Evolutionary conservation across 2,888 invertebrate genomes (phyloP).

Genomic region (Cephus pygmeus): DNA sequence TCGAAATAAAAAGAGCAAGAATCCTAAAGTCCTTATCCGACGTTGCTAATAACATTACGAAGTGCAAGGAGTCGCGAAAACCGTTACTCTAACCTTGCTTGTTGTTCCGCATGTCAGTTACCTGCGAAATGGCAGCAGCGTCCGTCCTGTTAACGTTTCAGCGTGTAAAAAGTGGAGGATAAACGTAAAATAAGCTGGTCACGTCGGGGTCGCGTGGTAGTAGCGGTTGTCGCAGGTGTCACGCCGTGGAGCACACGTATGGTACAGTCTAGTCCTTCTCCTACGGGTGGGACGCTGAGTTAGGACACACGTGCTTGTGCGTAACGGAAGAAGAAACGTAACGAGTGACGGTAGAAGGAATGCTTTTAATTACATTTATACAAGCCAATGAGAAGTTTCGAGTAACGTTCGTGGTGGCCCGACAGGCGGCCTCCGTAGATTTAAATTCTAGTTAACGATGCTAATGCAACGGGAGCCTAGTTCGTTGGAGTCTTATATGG

Average conservation of each 20-base stretch:
- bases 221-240: neutral
- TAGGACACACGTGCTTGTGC: neutral
- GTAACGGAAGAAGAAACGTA: neutral
- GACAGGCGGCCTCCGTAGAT: slow-evolving; percentile 10
- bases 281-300: neutral
- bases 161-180: neutral
- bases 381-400: slow-evolving; percentile 9
- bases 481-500: slow-evolving; percentile 13
- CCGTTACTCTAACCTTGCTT: neutral
- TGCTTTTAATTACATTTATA: slow-evolving; percentile 21
- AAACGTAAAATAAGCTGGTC: neutral
- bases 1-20: neutral
- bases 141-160: neutral
- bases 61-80: neutral
- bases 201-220: neutral
- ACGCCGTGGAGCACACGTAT: neutral
- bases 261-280: neutral
- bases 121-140: neutral
- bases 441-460: slow-evolving; percentile 28
- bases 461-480: slow-evolving; percentile 15
- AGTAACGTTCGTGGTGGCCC: neutral
- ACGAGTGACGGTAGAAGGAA: neutral
- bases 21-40: neutral
- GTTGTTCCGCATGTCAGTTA: neutral
- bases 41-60: neutral